Evolutionary conservation across 2,113 vertebrate species (phyloP).

Genomic region (Toxotes jaculatrix): DNA sequence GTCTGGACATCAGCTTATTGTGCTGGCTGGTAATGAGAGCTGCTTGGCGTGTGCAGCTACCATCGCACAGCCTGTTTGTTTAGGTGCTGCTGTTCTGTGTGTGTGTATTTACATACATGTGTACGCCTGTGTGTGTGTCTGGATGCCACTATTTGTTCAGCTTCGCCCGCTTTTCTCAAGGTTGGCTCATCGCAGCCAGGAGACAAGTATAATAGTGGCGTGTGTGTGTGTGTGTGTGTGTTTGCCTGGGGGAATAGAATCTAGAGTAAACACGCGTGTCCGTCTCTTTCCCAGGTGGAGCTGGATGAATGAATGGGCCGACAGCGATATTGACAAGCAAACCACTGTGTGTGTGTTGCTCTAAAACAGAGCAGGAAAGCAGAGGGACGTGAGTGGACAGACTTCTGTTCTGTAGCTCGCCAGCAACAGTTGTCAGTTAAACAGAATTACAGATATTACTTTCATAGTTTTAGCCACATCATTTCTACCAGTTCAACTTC

Average conservation of each 20-base stretch:
- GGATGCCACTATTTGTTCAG: conserved; percentile 71
- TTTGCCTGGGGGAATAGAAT: conserved; percentile 69
- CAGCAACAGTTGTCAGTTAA: neutral
- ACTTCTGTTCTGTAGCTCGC: neutral
- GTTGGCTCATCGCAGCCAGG: conserved; percentile 59
- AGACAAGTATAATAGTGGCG: conserved; percentile 57
- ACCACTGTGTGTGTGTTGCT: conserved; percentile 19
- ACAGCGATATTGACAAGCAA: conserved; percentile 62
- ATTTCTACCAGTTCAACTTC: too few species aligned
- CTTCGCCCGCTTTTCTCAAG: conserved; percentile 65
- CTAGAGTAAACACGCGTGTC: conserved; percentile 76
- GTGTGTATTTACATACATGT: conserved; percentile 64
- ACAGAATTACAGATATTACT: neutral
- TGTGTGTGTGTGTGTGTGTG: conserved; percentile 32
- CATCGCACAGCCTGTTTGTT: conserved; percentile 72
- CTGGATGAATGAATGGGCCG: conserved; percentile 54
- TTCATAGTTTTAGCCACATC: neutral
- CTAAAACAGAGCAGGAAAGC: neutral
- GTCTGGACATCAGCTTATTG: conserved; percentile 56
- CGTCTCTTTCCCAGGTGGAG: conserved; percentile 76
- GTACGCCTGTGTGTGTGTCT: conserved; percentile 22
- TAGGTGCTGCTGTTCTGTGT: conserved; percentile 57
- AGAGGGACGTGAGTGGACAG: neutral
- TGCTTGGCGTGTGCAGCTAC: conserved; percentile 63
- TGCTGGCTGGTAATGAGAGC: conserved; percentile 74